Base-by-base conservation (phyloP, 2,888 invertebrate genomes). In the Dilophus febrilis region DNA sequence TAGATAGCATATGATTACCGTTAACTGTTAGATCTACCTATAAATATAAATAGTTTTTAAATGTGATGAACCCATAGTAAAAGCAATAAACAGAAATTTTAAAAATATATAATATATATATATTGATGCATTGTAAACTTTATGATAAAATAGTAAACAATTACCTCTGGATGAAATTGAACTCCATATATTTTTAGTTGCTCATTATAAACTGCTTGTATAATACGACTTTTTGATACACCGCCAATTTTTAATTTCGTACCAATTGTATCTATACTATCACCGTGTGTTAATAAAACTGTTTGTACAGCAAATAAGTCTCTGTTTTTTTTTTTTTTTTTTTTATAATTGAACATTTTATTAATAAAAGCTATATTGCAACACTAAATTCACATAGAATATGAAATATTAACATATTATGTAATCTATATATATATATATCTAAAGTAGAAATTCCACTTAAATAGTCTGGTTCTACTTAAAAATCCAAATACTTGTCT, bases 91-190 rank as follows among this genome's bases (percentile, higher is more conserved):
- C n/a, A n/a, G n/a, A n/a, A n/a, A n/a, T n/a, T n/a, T n/a, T n/a
- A n/a, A n/a, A n/a, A n/a, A n/a, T n/a, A n/a, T n/a, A n/a, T n/a
- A n/a, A n/a, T n/a, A n/a, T n/a, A n/a, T n/a, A n/a, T n/a, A n/a
- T n/a, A n/a, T n/a, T n/a, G n/a, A n/a, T n/a, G n/a, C n/a, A n/a
- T n/a, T n/a, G n/a, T n/a, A n/a, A n/a, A n/a, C n/a, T n/a, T n/a
- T n/a, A n/a, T n/a, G n/a, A n/a, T n/a, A n/a, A n/a, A n/a, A n/a
- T n/a, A n/a, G n/a, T 22, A 22, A 22, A 17, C 37, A 43, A 46
- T 51, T 47, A 80, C 90, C 70, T 98, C 97, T 0, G 97, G 98
- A 64, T 98, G 98, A 65, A 98, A 98, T 67, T 98, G 98, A 45
- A 98, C 84, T 22, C 97, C 98, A 57, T 91, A 95, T 42, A 94